Evolutionary conservation across 2,888 invertebrate genomes (phyloP).

Genomic region (Chrysomela aeneicollis): DNA sequence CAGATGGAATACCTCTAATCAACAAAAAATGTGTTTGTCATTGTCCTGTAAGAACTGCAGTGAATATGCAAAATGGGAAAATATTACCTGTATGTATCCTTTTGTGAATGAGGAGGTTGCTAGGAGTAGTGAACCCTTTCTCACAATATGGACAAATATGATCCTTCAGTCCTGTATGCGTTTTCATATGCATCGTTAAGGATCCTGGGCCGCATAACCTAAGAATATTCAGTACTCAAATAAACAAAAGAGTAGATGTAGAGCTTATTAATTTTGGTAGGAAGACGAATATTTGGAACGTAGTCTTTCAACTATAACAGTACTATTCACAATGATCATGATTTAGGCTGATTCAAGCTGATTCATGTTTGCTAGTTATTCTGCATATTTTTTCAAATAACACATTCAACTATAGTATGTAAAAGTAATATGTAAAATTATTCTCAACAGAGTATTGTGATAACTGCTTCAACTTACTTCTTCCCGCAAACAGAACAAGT

Average conservation of each 20-base stretch:
- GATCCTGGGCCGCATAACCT: conserved; percentile 59
- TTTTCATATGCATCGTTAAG: conserved; percentile 63
- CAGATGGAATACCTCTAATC: too few species aligned
- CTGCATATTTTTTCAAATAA: background rate
- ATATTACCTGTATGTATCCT: conserved; percentile 57
- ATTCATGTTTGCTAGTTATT: too few species aligned
- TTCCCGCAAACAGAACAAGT: conserved; percentile 59
- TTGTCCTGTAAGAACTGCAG: too few species aligned
- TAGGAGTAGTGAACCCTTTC: conserved; percentile 59
- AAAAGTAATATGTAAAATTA: conserved; percentile 1
- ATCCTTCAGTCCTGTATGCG: conserved; percentile 61
- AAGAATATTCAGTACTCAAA: too few species aligned
- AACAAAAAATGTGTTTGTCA: too few species aligned
- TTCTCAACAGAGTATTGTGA: background rate
- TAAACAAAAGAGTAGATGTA: too few species aligned
- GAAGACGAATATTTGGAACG: too few species aligned
- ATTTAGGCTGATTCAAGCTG: too few species aligned
- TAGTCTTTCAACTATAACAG: too few species aligned
- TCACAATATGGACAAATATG: conserved; percentile 58
- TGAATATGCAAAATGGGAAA: background rate
- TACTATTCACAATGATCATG: too few species aligned
- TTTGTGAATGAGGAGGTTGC: conserved; percentile 59
- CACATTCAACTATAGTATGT: background rate
- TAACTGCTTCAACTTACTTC: conserved; percentile 47
- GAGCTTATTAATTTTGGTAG: too few species aligned